phyloP scores from a whole-genome alignment of 2,113 vertebrate species.

The Megaleporinus macrocephalus region DNA sequence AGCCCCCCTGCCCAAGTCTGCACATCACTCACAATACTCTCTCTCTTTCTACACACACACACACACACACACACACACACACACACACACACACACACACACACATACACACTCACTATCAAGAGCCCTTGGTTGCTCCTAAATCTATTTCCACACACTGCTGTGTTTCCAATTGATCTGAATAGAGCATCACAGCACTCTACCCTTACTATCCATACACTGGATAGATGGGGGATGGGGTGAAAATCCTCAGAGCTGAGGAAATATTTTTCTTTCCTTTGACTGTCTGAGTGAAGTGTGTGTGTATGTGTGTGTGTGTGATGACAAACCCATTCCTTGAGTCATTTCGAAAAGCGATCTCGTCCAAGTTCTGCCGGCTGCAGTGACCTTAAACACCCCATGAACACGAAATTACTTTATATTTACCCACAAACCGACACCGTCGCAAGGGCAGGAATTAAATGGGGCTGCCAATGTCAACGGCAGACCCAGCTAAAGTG shows the following conservation, averaged over 20 bases:
- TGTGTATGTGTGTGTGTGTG: conserved; percentile 15
- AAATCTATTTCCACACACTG: conserved; percentile 43
- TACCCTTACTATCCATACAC: conserved; percentile 26
- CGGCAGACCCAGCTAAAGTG: neutral
- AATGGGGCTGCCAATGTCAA: neutral
- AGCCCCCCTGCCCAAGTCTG: neutral
- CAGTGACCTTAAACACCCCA: neutral
- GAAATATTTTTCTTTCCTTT: conserved; percentile 38
- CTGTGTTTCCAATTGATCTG: conserved; percentile 38
- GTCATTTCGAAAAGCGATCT: conserved; percentile 8
- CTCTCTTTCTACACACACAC: neutral
- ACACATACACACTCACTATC: neutral
- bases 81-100: neutral
- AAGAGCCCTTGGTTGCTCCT: conserved; percentile 27
- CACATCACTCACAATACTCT: conserved; percentile 10
- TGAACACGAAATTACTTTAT: neutral
- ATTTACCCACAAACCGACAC: neutral
- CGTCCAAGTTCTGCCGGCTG: neutral
- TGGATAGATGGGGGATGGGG: conserved; percentile 19
- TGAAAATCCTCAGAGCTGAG: conserved; percentile 39
- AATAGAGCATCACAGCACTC: conserved; percentile 19
- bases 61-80: neutral
- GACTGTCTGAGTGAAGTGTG: conserved; percentile 2
- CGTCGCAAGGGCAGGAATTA: neutral
- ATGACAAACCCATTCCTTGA: neutral